Evolutionary conservation across 2,113 vertebrate species (phyloP).

Genomic region (Etheostoma spectabile): DNA sequence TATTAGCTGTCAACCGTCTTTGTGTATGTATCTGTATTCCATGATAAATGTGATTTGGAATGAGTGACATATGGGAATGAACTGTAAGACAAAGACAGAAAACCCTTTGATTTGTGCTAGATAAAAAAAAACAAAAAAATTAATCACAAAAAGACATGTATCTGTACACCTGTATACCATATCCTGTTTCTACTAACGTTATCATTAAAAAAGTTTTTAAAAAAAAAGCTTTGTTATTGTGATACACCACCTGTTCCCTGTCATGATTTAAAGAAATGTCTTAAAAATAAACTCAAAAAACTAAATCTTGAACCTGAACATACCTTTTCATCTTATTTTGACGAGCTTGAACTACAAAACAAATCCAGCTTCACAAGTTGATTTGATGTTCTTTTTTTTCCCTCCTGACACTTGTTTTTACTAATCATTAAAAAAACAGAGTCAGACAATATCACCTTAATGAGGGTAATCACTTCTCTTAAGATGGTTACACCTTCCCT

Average conservation of each 20-base stretch:
- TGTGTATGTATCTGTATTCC: neutral
- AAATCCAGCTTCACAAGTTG: neutral
- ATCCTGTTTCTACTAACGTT: neutral
- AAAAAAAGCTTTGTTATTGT: neutral
- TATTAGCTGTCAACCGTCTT: neutral
- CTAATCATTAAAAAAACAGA: neutral
- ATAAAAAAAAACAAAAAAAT: neutral
- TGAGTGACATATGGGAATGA: neutral
- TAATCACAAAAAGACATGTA: neutral
- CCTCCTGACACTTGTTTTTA: conserved; percentile 27
- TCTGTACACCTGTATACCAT: neutral
- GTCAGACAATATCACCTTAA: neutral
- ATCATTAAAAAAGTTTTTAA: neutral
- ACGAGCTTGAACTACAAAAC: neutral
- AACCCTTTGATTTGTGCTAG: neutral
- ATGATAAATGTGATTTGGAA: conserved; percentile 12
- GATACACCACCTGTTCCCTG: neutral
- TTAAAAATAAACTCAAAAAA: conserved; percentile 23
- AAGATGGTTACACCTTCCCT: neutral
- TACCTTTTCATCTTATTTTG: conserved; percentile 4
- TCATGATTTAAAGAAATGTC: neutral
- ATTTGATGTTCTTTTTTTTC: conserved; percentile 19
- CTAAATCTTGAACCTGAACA: neutral
- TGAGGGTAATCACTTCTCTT: conserved; percentile 1
- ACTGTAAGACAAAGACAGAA: neutral